Evolutionary conservation across 2,888 invertebrate species (phyloP), one percentile per base, ranked within the genome.

Genomic region (Philereme vetulata): DNA sequence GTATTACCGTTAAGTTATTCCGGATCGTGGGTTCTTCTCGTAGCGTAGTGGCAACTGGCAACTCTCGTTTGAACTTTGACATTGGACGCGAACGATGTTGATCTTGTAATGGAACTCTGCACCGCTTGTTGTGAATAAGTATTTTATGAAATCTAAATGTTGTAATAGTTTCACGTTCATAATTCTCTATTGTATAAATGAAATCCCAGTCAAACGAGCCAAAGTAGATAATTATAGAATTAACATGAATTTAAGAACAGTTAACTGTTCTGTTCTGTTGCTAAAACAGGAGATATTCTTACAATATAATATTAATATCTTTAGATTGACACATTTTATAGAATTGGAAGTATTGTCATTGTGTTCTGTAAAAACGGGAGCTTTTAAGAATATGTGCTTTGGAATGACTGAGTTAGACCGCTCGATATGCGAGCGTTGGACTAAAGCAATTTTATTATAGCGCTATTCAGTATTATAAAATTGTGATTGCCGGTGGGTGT

Each of bases 1-100:
- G 89, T 89, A 85, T 88, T 89, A 88, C 76, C 81, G 72, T 84
- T 90, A 88, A 88, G 86, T 88, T 90, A 86, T 88, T 90, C 86
- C 86, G 85, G 79, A 84, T 84, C 82, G 78, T 81, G 84, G 82
- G 85, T 80, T 77, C 75, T 81, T 75, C 72, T 76, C 72, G 68
- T 76, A 73, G 75, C 68, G 70, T 72, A 57, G 67, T 62, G 50
- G 48, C 60, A 35, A 21, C 21, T 21, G 35, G 35, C 8, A 71
- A 70, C 70, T 70, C 72, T 74, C 65, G 70, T 68, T 75, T n/a
- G n/a, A n/a, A n/a, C n/a, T n/a, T n/a, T n/a, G n/a, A n/a, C n/a
- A n/a, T n/a, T n/a, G n/a, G n/a, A n/a, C n/a, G n/a, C n/a, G n/a
- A n/a, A n/a, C n/a, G n/a, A n/a, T n/a, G n/a, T n/a, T 71, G 58